Evolutionary conservation across 1,140 invertebrate genomes (phyloP).

Genomic region (Nephila pilipes): DNA sequence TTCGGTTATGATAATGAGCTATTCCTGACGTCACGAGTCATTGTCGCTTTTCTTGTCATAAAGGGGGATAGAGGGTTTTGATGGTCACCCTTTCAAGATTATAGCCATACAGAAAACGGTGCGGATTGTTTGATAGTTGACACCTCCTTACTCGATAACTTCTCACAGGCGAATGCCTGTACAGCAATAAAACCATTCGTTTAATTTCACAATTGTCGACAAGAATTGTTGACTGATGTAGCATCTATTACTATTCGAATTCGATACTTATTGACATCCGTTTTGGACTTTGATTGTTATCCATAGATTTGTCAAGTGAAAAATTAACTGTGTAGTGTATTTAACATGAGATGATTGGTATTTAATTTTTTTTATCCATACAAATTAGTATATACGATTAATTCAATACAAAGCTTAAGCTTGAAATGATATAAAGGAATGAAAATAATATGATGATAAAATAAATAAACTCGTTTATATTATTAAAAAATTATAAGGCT

Average conservation of each 20-base stretch:
- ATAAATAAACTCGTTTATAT: no score
- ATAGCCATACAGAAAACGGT: conserved; percentile 36
- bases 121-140: not conserved
- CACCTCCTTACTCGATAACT: not conserved
- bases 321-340: no score
- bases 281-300: not conserved
- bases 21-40: conserved; percentile 67
- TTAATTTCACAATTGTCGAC: not conserved
- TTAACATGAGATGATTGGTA: no score
- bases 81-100: conserved; percentile 8
- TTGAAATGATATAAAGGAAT: no score
- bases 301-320: no score
- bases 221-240: not conserved
- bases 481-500: no score
- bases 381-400: no score
- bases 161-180: conserved; percentile 1
- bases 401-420: no score
- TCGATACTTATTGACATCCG: not conserved
- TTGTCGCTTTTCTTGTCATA: conserved; percentile 59
- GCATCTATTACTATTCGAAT: not conserved
- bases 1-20: conserved; percentile 74
- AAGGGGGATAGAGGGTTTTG: conserved; percentile 17
- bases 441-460: no score
- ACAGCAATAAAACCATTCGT: conserved; percentile 66
- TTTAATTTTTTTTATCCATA: no score